phyloP scores from a whole-genome alignment of 2,113 vertebrate species.

The Forbesichthys agassizii region DNA sequence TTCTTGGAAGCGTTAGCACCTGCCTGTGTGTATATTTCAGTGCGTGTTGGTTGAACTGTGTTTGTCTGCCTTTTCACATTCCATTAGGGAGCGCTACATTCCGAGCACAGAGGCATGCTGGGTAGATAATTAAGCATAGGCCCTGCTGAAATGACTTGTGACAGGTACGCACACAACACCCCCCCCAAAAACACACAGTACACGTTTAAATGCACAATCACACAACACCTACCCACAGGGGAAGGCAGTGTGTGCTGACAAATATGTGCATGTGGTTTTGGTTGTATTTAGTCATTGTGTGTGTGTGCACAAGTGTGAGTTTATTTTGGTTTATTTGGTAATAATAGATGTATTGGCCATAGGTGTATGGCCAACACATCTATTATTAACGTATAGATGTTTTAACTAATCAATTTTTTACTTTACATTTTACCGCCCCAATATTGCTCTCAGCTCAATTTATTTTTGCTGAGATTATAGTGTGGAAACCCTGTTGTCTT shows the following conservation, averaged over 20 bases:
- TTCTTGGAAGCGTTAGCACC: conserved; percentile 39
- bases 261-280: too few relatives aligned
- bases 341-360: too few relatives aligned
- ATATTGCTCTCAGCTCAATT: too few relatives aligned
- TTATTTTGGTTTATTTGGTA: too few relatives aligned
- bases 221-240: conserved; percentile 22
- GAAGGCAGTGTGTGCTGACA: conserved; percentile 13
- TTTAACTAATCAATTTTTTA: neutral
- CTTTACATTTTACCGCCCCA: too few relatives aligned
- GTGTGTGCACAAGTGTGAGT: conserved; percentile 29
- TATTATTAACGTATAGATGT: neutral
- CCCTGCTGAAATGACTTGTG: conserved; percentile 50
- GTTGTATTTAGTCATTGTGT: neutral
- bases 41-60: conserved; percentile 23
- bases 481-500: too few relatives aligned
- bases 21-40: conserved; percentile 53
- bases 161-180: conserved; percentile 37
- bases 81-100: conserved; percentile 58
- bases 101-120: conserved; percentile 56
- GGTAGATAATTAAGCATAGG: conserved; percentile 67
- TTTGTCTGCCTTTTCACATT: conserved; percentile 64
- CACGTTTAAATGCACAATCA: conserved; percentile 29
- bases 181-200: conserved; percentile 10
- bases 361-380: too few relatives aligned
- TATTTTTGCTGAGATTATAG: too few relatives aligned